phyloP scores from a whole-genome alignment of 2,888 invertebrate species.

The Sminthurinus aureus region DNA sequence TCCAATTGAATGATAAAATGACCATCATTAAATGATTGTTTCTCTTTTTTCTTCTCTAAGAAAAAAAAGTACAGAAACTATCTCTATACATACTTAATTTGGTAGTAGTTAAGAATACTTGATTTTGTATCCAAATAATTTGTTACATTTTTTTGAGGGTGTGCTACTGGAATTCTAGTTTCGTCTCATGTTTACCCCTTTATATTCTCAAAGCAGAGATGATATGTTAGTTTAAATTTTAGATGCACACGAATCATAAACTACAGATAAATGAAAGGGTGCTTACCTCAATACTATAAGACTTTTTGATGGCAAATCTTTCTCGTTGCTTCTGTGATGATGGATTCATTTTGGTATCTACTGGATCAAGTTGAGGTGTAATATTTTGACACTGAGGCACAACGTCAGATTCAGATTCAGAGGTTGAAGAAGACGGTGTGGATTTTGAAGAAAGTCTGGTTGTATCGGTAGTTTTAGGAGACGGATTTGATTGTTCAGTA shows the following conservation, averaged over 20 bases:
- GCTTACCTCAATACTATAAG: conserved; percentile 96
- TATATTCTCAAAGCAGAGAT: neutral
- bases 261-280: neutral
- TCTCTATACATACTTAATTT: too few relatives aligned
- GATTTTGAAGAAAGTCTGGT: conserved; percentile 9
- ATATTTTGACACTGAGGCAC: conserved; percentile 24
- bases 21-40: too few relatives aligned
- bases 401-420: conserved; percentile 21
- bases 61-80: too few relatives aligned
- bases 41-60: too few relatives aligned
- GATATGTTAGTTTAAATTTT: neutral
- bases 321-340: conserved; percentile 94
- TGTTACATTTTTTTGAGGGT: too few relatives aligned
- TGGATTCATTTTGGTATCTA: conserved; percentile 73
- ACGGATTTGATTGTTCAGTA: neutral
- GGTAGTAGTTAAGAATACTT: too few relatives aligned
- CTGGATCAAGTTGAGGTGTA: neutral
- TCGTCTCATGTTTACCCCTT: too few relatives aligned
- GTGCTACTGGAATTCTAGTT: too few relatives aligned
- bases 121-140: too few relatives aligned
- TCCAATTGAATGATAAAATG: too few relatives aligned
- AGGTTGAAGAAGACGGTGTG: conserved; percentile 39
- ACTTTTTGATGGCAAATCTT: conserved; percentile 96
- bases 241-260: neutral
- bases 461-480: neutral